Conservation (phyloP, 2,113 vertebrate genomes). For the Craseonycteris thonglongyai region DNA sequence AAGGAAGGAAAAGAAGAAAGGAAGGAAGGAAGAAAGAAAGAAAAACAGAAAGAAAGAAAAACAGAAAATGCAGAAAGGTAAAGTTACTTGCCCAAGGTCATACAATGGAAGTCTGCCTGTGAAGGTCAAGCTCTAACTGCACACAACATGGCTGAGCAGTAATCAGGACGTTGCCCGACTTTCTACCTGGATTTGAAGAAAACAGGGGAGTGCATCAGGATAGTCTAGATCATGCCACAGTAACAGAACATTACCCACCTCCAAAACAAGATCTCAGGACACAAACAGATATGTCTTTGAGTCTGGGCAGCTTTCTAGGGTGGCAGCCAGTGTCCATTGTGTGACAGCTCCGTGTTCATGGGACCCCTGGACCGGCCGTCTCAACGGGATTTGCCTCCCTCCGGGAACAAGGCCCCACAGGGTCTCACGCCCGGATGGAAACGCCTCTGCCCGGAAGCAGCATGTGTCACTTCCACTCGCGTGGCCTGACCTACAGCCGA, state of each 20-base stretch:
- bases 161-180: not conserved
- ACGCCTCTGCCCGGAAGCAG: not conserved
- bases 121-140: not conserved
- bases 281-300: not conserved
- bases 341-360: not conserved
- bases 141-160: not conserved
- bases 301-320: not conserved
- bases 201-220: not conserved
- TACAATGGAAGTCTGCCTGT: not conserved
- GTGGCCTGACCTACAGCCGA: fast-evolving
- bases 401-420: not conserved
- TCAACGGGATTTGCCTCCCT: not conserved
- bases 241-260: not conserved
- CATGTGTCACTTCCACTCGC: not conserved
- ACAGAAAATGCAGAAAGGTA: not conserved
- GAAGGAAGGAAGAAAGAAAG: too few relatives aligned
- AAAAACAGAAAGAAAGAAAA: too few relatives aligned
- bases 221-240: not conserved
- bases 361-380: not conserved
- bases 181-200: not conserved
- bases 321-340: not conserved
- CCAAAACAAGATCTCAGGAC: not conserved
- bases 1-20: too few relatives aligned
- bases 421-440: not conserved
- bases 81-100: not conserved